Conservation (phyloP, 2,888 invertebrate genomes). For the Synanthedon vespiformis region DNA sequence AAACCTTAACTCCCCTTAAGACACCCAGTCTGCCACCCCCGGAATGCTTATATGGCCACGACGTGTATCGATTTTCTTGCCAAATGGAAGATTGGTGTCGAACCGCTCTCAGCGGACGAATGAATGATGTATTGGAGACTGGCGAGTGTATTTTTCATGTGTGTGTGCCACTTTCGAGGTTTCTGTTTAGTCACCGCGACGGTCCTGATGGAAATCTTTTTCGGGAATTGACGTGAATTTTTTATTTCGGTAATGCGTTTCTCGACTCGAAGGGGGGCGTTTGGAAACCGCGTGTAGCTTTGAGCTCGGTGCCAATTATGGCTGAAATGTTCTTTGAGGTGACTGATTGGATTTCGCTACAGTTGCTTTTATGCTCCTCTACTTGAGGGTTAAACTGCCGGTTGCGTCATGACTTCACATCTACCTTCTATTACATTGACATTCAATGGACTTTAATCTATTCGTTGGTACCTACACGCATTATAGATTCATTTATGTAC, state of each 20-base stretch:
- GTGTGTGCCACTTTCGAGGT: conserved; percentile 39
- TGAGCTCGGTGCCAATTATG: conserved; percentile 46
- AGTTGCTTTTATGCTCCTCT: conserved; percentile 21
- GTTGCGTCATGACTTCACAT: neutral
- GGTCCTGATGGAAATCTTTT: conserved; percentile 51
- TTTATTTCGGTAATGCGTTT: conserved; percentile 62
- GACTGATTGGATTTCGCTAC: conserved; percentile 45
- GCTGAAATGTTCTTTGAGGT: conserved; percentile 47
- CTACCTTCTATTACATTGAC: too few species aligned
- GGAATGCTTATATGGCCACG: conserved; percentile 72
- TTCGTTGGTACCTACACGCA: too few species aligned
- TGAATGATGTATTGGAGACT: conserved; percentile 68
- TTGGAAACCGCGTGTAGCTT: conserved; percentile 21
- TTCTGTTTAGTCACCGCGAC: conserved; percentile 57
- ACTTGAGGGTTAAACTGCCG: neutral
- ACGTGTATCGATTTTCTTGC: conserved; percentile 70
- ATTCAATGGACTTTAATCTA: too few species aligned
- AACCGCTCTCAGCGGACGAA: conserved; percentile 64
- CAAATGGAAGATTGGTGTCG: conserved; percentile 72
- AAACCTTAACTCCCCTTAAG: conserved; percentile 71
- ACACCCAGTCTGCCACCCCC: conserved; percentile 65
- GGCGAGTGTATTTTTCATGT: conserved; percentile 59
- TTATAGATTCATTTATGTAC: too few species aligned
- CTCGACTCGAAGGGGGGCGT: conserved; percentile 16
- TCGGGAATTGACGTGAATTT: conserved; percentile 54